Evolutionary conservation across 2,797 vertebrate genomes (phyloP).

Genomic region (Takifugu rubripes): DNA sequence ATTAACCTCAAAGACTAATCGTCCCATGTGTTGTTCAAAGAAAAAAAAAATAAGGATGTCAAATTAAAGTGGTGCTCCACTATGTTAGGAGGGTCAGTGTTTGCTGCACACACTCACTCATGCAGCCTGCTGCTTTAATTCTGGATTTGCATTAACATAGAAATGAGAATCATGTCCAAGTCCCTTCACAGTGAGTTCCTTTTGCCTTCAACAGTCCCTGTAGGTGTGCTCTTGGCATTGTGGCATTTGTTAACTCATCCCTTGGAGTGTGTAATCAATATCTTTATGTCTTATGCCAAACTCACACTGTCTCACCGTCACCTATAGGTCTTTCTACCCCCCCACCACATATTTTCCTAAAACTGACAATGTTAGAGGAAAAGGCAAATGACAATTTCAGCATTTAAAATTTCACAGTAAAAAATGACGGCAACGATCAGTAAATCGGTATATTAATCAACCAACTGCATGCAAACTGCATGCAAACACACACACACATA

Average conservation of each 20-base stretch:
- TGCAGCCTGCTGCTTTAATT: conserved; percentile 34
- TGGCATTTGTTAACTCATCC: conserved; percentile 10
- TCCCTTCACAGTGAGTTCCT: conserved; percentile 52
- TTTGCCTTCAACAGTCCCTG: conserved; percentile 4
- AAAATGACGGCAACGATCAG: background rate
- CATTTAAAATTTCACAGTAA: conserved; percentile 5
- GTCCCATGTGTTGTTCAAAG: background rate
- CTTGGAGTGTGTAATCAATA: conserved; percentile 33
- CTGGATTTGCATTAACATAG: conserved; percentile 71
- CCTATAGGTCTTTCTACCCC: background rate
- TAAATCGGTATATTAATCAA: background rate
- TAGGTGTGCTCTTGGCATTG: background rate
- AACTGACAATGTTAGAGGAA: no score
- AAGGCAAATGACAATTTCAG: conserved; percentile 4
- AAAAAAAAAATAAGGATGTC: background rate
- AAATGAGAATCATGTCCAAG: conserved; percentile 78
- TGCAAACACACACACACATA: no score
- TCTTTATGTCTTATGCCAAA: conserved; percentile 32
- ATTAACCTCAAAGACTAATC: background rate
- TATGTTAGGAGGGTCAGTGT: conserved; percentile 15
- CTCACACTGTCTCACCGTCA: conserved; percentile 6
- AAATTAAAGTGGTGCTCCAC: conserved; percentile 31
- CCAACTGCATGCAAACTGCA: no score
- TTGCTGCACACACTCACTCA: conserved; percentile 28
- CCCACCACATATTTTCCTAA: background rate